Conservation (phyloP, 2,888 invertebrate species). For the Corbicula japonica region DNA sequence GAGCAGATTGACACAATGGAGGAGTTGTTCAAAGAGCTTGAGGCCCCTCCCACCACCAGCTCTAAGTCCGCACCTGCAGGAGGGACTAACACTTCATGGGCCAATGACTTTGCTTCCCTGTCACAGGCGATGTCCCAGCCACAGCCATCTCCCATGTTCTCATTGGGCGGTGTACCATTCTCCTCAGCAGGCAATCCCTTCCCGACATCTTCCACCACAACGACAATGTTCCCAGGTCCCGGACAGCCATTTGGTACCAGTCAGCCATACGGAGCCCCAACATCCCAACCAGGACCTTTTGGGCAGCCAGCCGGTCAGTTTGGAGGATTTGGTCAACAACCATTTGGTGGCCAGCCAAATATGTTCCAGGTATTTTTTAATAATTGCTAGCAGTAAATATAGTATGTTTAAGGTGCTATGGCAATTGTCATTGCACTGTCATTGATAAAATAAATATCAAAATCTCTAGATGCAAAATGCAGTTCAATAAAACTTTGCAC, state of each 20-base stretch:
- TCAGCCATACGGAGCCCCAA: no score
- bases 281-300: neutral
- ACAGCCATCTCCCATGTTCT: slow-evolving; percentile 43
- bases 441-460: no score
- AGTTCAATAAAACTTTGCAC: no score
- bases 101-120: slow-evolving; percentile 45
- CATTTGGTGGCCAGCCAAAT: slow-evolving; percentile 32
- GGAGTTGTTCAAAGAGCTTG: slow-evolving; percentile 70
- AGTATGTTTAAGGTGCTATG: no score
- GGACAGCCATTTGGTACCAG: slow-evolving; percentile 41
- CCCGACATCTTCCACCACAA: neutral
- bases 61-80: slow-evolving; percentile 10
- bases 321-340: neutral
- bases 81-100: slow-evolving; percentile 14
- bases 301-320: slow-evolving; percentile 8
- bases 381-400: no score
- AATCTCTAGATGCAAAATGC: no score
- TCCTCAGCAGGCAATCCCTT: slow-evolving; percentile 24
- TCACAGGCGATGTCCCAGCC: slow-evolving; percentile 32
- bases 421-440: no score
- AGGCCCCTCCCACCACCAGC: slow-evolving; percentile 59
- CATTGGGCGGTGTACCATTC: slow-evolving; percentile 50
- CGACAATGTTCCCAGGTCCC: slow-evolving; percentile 4
- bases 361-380: slow-evolving; percentile 35
- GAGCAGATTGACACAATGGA: slow-evolving; percentile 80